Evolutionary conservation across 2,797 vertebrate species (phyloP).

Genomic region (Octomys mimax): DNA sequence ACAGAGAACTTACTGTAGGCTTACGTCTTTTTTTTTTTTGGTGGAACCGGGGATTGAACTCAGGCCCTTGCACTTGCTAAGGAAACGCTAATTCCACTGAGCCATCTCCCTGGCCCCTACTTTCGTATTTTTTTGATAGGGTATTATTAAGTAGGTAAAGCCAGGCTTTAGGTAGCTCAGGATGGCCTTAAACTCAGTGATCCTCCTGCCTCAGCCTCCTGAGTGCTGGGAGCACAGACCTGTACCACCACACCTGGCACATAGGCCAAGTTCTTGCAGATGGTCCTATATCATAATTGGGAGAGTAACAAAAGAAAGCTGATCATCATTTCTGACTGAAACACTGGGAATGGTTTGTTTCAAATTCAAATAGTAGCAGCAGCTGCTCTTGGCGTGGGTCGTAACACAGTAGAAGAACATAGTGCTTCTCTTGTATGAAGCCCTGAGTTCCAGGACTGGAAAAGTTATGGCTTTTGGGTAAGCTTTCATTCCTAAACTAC

Average conservation of each 20-base stretch:
- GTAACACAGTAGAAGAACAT: neutral
- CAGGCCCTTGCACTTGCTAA: too few relatives aligned
- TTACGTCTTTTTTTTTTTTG: neutral
- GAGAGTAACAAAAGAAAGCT: neutral
- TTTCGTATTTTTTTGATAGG: neutral
- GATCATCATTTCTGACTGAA: neutral
- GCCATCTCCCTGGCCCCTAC: too few relatives aligned
- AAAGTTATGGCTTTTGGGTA: neutral
- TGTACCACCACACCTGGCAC: neutral
- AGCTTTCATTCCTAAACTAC: constrained; percentile 30
- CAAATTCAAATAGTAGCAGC: constrained; percentile 11
- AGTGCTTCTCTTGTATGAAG: neutral
- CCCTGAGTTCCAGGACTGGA: neutral
- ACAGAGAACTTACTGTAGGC: neutral
- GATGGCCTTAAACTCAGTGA: neutral
- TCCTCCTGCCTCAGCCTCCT: neutral
- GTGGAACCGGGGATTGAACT: too few relatives aligned
- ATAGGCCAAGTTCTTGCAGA: neutral
- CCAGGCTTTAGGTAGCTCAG: neutral
- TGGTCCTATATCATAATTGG: neutral
- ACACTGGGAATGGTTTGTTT: neutral
- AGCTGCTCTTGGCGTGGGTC: neutral
- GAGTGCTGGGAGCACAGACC: neutral
- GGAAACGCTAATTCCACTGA: too few relatives aligned
- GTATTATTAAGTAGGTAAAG: neutral